Conservation (phyloP, 2,113 vertebrate genomes). For the Neolamprologus hecqui region DNA sequence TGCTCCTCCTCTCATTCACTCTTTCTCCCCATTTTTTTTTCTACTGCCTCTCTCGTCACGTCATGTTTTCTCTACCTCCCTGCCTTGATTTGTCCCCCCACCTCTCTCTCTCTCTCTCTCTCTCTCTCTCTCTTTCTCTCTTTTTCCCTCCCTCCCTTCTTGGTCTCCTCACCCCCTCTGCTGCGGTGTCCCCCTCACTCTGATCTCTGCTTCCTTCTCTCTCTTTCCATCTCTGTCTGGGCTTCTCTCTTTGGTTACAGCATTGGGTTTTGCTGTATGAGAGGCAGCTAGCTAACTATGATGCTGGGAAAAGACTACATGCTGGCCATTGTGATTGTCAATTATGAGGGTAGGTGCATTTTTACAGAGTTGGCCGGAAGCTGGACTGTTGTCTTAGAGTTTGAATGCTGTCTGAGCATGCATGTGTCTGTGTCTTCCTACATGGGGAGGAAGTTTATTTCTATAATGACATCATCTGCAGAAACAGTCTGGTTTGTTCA, state of each 20-base stretch:
- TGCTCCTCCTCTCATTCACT: background rate
- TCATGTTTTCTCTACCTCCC: background rate
- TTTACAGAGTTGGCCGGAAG: background rate
- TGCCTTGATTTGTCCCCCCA: background rate
- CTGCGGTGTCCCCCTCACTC: background rate
- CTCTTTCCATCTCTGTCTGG: slow-evolving; percentile 24
- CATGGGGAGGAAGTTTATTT: slow-evolving; percentile 14
- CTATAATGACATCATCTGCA: background rate
- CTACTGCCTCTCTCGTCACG: background rate
- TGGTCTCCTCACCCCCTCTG: background rate
- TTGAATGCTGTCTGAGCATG: background rate
- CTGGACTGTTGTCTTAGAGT: background rate
- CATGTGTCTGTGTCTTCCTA: background rate
- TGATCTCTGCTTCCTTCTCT: background rate
- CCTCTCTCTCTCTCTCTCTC: background rate
- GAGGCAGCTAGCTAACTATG: slow-evolving; percentile 58
- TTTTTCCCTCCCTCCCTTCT: background rate
- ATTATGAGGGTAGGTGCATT: slow-evolving; percentile 69
- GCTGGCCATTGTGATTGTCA: slow-evolving; percentile 75
- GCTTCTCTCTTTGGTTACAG: slow-evolving; percentile 45
- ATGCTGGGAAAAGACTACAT: slow-evolving; percentile 74
- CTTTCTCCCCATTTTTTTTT: background rate
- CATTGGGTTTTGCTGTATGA: slow-evolving; percentile 35
- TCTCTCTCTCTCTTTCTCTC: background rate
- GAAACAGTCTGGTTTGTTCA: background rate